A percentile compares a stretch with the other conserved stretches of the same genome.
These are phyloP conservation scores for Stictocephala bisonia DNA, from an alignment of 2,888 invertebrate genomes.

Conservation along the genomic window DNA sequence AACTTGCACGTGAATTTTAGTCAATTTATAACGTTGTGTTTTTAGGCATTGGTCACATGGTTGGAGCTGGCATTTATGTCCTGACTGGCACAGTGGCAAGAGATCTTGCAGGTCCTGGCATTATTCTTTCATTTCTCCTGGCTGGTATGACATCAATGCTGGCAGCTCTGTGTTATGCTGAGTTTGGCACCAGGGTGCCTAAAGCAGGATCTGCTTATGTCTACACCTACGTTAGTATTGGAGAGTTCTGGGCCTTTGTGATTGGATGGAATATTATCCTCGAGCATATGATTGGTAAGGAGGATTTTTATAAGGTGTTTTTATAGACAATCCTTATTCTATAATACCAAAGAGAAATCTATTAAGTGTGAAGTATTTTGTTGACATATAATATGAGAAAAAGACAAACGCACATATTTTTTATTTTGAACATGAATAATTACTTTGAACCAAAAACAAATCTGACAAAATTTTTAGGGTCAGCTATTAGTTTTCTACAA, in stretches of 20 bases:
- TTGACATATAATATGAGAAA: too few species aligned
- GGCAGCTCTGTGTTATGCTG: constrained; percentile 89
- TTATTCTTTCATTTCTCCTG: constrained; percentile 74
- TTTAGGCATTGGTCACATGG: constrained; percentile 92
- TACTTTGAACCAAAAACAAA: too few species aligned
- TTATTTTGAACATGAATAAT: too few species aligned
- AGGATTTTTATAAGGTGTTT: too few species aligned
- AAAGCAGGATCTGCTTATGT: constrained; percentile 94
- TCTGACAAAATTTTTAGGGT: too few species aligned
- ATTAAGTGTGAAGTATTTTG: too few species aligned
- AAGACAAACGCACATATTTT: too few species aligned
- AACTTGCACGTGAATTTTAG: too few species aligned
- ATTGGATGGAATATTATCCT: constrained; percentile 95
- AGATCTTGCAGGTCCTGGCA: constrained; percentile 85
- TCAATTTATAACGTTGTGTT: too few species aligned
- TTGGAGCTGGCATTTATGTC: constrained; percentile 95
- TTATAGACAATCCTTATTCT: too few species aligned
- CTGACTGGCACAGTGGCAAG: constrained; percentile 87
- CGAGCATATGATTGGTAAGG: constrained; percentile 85
- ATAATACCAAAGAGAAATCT: too few species aligned
- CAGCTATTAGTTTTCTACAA: too few species aligned
- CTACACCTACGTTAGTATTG: constrained; percentile 92
- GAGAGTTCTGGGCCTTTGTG: constrained; percentile 94
- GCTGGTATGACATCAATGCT: constrained; percentile 86
- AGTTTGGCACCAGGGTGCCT: constrained; percentile 88